A percentile compares a stretch with the other conserved stretches of the same genome.
phyloP scores from a whole-genome alignment of 2,797 vertebrate genomes.

The Lepilemur ruficaudatus region DNA sequence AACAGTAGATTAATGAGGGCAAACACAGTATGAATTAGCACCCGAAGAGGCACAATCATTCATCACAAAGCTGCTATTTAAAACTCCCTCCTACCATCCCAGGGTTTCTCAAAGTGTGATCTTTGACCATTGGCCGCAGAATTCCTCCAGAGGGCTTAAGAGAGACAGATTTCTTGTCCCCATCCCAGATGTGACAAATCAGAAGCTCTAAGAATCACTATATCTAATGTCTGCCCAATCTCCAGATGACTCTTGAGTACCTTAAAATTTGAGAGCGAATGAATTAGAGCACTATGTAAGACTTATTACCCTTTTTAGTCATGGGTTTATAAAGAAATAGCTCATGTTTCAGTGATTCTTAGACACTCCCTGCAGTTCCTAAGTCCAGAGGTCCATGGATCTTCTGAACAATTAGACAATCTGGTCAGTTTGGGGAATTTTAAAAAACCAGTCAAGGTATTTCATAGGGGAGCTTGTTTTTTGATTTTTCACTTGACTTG shows the following conservation, averaged over 20 bases:
- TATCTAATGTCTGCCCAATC: not conserved
- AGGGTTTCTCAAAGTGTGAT: not conserved
- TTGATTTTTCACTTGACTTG: not conserved
- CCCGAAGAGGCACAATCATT: not conserved
- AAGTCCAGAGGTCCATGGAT: not conserved
- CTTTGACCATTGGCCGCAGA: not conserved
- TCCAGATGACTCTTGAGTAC: not conserved
- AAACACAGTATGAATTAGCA: not conserved
- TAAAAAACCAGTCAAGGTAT: not conserved
- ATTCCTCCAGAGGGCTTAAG: not conserved
- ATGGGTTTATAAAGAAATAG: constrained; percentile 4
- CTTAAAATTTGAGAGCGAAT: not conserved
- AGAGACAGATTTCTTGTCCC: not conserved
- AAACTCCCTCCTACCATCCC: not conserved
- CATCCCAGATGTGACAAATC: not conserved
- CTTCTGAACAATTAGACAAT: not conserved
- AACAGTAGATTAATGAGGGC: not conserved
- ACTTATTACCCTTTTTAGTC: not conserved
- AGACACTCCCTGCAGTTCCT: not conserved
- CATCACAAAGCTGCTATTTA: not conserved
- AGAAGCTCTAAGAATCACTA: not conserved
- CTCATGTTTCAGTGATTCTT: not conserved
- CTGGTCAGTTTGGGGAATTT: not conserved
- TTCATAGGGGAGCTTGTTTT: not conserved
- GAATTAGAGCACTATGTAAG: not conserved